Base-by-base conservation (phyloP, 2,113 vertebrate genomes). In the Mirounga angustirostris region DNA sequence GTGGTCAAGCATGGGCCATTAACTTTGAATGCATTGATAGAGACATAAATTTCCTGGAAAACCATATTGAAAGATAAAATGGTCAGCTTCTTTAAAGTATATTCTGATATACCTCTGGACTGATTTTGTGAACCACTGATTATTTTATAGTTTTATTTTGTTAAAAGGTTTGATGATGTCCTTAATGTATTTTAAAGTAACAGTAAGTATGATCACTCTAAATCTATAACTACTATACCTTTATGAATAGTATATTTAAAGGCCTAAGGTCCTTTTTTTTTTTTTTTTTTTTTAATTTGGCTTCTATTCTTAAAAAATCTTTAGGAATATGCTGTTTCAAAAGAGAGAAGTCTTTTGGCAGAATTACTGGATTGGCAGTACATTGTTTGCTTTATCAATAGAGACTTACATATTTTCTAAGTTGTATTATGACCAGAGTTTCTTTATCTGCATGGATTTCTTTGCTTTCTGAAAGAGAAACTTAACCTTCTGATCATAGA, bases 61-160 rank as follows among this genome's bases (percentile, higher is more conserved):
- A 80, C 87, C 19, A 36, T 65, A 81, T 74, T 58, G 40, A 94
- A 89, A 90, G 56, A 89, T 21, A 69, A 71, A 58, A 59, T 78
- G 19, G 22, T 40, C 28, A 91, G 50, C 7, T 95, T 93, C 63
- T 40, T 71, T 84, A 76, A 71, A 85, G 61, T 71, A 50, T 28
- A 43, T 87, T 90, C 78, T 84, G n/a, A 58, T 96, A 50, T 56
- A 58, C 30, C 28, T 84, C n/a, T 40, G 24, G 50, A 14, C 7
- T 90, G 13, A 85, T 83, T 65, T 30, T n/a, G 33, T 40, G 13
- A 14, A 36, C 71, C 54, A 74, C 8, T 61, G 78, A 96, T 93
- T 79, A 73, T 69, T 93, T 84, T 89, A 86, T 56, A 73, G 26
- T 67, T 80, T 95, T 92, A 65, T 94, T 89, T 89, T 95, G 26